Percentiles rank a stretch among this genome's conserved stretches.
Evolutionary conservation across 2,797 vertebrate species (phyloP).

Genomic region (Emydoidea blandingii): DNA sequence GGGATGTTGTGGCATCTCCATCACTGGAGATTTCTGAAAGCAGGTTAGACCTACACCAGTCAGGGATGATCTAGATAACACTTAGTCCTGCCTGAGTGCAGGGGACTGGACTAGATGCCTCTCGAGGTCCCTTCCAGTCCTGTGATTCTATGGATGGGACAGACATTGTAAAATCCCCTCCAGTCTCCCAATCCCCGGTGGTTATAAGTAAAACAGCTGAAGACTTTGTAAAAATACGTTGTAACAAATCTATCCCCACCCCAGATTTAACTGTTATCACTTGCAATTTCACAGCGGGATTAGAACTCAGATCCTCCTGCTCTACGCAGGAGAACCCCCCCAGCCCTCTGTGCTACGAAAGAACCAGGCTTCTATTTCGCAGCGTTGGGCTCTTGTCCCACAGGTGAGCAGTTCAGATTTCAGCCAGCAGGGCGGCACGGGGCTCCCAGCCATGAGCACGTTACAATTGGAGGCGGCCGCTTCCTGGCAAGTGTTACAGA

Average conservation of each 20-base stretch:
- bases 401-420: neutral
- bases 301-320: neutral
- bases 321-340: neutral
- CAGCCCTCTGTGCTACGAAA: neutral
- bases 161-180: neutral
- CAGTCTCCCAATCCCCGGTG: neutral
- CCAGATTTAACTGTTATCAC: neutral
- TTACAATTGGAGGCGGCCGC: neutral
- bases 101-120: too few relatives aligned
- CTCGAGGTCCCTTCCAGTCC: too few relatives aligned
- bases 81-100: too few relatives aligned
- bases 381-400: neutral
- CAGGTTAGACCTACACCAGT: too few relatives aligned
- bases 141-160: too few relatives aligned
- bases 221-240: neutral
- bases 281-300: neutral
- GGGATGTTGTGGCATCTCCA: too few relatives aligned
- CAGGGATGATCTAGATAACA: too few relatives aligned
- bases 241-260: neutral
- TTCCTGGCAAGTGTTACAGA: neutral
- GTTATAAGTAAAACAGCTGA: neutral
- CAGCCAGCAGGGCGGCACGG: accelerated
- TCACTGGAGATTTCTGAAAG: too few relatives aligned
- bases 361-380: too few relatives aligned
- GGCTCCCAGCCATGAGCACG: neutral